Evolutionary conservation across 2,797 vertebrate species (phyloP), one percentile per base, ranked within the genome.

Genomic region (Vespertilio murinus): DNA sequence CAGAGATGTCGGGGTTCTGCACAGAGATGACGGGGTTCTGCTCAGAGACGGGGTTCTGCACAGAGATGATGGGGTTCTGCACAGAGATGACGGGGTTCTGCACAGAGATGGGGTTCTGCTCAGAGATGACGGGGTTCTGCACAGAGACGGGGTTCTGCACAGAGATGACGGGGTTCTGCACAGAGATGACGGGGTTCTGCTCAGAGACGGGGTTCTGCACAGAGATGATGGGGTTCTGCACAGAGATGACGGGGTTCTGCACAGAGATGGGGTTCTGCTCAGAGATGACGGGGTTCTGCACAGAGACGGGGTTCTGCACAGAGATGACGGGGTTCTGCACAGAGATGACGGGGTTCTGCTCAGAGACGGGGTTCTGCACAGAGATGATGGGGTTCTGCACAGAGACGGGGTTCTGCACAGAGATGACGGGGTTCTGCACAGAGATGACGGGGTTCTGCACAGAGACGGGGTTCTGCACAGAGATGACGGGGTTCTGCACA

Each of bases 311-410:
- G 74, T 65, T 95, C 93, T 83, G 28, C 35, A 69, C 47, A 45
- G 49, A 67, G 61, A 45, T n/a, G n/a, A n/a, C n/a, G n/a, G n/a
- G 42, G 74, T 65, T 95, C 93, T 83, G 28, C 35, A 69, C 47
- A 45, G 49, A 67, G 61, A 45, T n/a, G n/a, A n/a, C n/a, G n/a
- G n/a, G 42, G 74, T 65, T 95, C 93, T 83, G 28, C 35, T 65
- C 47, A 45, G 49, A 67, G 61, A 45, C 9, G 40, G 52, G 64
- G n/a, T n/a, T n/a, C n/a, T n/a, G n/a, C n/a, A n/a, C n/a, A n/a
- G n/a, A n/a, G n/a, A n/a, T n/a, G n/a, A n/a, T n/a, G n/a, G n/a
- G 42, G 74, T 65, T 95, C 93, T 83, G 28, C 35, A 69, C 47
- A 45, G 49, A 67, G 61, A 45, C 9, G 40, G 52, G 64, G 74